phyloP scores from a whole-genome alignment of 2,888 invertebrate species.

The Latheticus oryzae region DNA sequence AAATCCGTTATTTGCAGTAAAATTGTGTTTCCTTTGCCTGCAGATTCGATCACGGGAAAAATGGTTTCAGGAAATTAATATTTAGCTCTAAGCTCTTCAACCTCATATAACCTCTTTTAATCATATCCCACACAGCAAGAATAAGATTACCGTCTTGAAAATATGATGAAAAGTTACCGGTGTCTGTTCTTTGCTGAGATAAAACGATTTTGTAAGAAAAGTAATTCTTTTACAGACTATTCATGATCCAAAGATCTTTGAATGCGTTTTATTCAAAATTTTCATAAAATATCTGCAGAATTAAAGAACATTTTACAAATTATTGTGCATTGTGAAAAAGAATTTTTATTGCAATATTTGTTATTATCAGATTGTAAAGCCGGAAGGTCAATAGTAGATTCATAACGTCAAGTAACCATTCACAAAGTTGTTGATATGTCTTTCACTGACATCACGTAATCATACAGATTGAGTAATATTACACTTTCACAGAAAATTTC shows the following conservation, averaged over 20 bases:
- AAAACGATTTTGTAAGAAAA: conserved; percentile 24
- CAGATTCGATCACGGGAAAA: conserved; percentile 4
- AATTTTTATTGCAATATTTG: too few relatives aligned
- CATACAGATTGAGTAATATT: conserved; percentile 34
- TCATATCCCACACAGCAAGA: conserved; percentile 8
- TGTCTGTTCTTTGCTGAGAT: conserved; percentile 16
- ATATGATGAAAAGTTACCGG: conserved; percentile 26
- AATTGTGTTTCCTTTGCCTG: too few relatives aligned
- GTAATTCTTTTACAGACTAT: conserved; percentile 1
- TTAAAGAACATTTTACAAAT: too few relatives aligned
- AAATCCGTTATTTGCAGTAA: too few relatives aligned
- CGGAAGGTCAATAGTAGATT: conserved; percentile 24
- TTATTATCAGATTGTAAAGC: too few relatives aligned
- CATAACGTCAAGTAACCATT: conserved; percentile 29
- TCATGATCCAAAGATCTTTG: conserved; percentile 18
- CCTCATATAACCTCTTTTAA: conserved; percentile 13
- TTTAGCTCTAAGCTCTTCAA: background rate
- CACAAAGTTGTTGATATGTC: conserved; percentile 30
- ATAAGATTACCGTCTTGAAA: conserved; percentile 20
- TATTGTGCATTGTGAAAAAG: too few relatives aligned
- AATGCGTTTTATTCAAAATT: conserved; percentile 15
- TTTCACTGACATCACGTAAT: conserved; percentile 32
- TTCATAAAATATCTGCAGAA: too few relatives aligned
- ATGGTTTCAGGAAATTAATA: conserved; percentile 10
- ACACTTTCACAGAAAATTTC: conserved; percentile 27